Percentiles rank a stretch among this genome's conserved stretches.
These are phyloP conservation scores for Bhutanitis thaidina DNA, from an alignment of 2,888 invertebrate species.

Conservation along the genomic window DNA sequence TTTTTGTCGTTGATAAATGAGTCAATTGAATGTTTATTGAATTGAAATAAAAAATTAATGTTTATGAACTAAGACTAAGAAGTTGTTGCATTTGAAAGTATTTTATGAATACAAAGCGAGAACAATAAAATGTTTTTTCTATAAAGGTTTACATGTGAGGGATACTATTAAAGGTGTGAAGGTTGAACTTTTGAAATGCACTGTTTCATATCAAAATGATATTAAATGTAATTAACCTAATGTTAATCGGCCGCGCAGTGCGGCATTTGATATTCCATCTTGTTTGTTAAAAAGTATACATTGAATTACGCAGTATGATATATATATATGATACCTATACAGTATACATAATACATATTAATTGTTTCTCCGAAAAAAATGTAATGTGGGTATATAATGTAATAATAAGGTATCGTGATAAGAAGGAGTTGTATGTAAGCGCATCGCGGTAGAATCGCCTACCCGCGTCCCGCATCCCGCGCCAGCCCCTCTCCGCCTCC, in stretches of 20 bases:
- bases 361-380: slow-evolving; percentile 46
- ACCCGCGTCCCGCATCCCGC: slow-evolving; percentile 22
- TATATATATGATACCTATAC: slow-evolving; percentile 45
- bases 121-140: slow-evolving; percentile 78
- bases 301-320: slow-evolving; percentile 47
- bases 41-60: slow-evolving; percentile 67
- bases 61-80: slow-evolving; percentile 77
- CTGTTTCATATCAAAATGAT: slow-evolving; percentile 73
- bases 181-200: slow-evolving; percentile 60
- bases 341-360: slow-evolving; percentile 30
- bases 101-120: slow-evolving; percentile 77
- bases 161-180: slow-evolving; percentile 59
- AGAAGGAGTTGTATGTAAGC: slow-evolving; percentile 21
- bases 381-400: slow-evolving; percentile 54
- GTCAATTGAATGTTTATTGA: slow-evolving; percentile 79
- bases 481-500: slow-evolving; percentile 43
- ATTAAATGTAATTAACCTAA: slow-evolving; percentile 50
- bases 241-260: slow-evolving; percentile 47
- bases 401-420: slow-evolving; percentile 30
- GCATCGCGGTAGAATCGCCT: slow-evolving; percentile 19
- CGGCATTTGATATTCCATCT: slow-evolving; percentile 68
- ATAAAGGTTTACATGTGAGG: slow-evolving; percentile 75
- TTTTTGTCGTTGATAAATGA: slow-evolving; percentile 78
- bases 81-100: slow-evolving; percentile 80
- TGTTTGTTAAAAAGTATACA: slow-evolving; percentile 69